Evolutionary conservation across 2,797 vertebrate genomes (phyloP).

Genomic region (Lophotriccus pileatus): DNA sequence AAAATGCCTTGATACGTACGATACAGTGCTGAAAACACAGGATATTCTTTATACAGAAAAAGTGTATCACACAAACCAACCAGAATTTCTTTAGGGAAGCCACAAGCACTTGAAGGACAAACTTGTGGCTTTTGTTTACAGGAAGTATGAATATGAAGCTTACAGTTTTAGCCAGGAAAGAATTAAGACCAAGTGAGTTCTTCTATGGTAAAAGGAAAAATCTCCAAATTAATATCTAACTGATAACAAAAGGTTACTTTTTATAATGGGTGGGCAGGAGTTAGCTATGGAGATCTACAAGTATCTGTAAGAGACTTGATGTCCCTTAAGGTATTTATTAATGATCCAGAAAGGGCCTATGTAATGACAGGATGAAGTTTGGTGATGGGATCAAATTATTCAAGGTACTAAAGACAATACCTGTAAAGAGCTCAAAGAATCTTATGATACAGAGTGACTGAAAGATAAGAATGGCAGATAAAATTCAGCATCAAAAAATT

Average conservation of each 20-base stretch:
- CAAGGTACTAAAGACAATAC: background rate
- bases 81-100: background rate
- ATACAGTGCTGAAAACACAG: background rate
- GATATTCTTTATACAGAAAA: background rate
- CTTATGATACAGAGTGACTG: background rate
- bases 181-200: background rate
- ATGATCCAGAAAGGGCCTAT: background rate
- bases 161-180: background rate
- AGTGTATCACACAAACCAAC: background rate
- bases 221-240: background rate
- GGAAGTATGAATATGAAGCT: background rate
- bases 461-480: background rate
- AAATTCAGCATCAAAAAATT: background rate
- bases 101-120: background rate
- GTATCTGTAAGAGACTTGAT: background rate
- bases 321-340: background rate
- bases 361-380: background rate
- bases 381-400: background rate
- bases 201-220: background rate
- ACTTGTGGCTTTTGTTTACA: background rate
- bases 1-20: background rate
- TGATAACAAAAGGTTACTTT: background rate
- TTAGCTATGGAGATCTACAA: background rate
- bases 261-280: background rate
- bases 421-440: background rate